Evolutionary conservation across 2,888 invertebrate genomes (phyloP).

Genomic region (Yponomeuta sedellus): DNA sequence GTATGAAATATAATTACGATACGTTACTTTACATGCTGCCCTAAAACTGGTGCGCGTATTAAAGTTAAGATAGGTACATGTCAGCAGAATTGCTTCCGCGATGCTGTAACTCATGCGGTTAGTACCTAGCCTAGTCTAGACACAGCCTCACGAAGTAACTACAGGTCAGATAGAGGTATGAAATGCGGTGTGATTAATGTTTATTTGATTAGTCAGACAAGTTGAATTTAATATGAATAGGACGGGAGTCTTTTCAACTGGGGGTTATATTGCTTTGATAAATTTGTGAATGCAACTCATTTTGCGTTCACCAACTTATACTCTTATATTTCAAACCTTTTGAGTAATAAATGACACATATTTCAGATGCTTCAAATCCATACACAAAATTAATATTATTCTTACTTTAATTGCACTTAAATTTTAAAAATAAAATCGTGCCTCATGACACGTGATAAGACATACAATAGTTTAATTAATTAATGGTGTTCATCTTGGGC

Average conservation of each 20-base stretch:
- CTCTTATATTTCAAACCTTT: neutral
- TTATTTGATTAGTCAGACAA: neutral
- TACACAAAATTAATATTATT: too few species aligned
- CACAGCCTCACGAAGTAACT: neutral
- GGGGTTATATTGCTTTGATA: neutral
- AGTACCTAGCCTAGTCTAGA: conserved; percentile 3
- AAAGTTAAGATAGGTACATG: conserved; percentile 5
- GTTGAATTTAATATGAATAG: neutral
- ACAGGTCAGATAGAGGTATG: neutral
- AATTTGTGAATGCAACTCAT: neutral
- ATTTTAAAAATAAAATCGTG: too few species aligned
- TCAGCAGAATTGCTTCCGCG: conserved; percentile 12
- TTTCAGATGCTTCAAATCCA: too few species aligned
- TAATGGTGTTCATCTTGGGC: too few species aligned
- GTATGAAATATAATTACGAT: conserved; percentile 8
- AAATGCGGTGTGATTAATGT: neutral
- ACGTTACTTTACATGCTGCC: conserved; percentile 5
- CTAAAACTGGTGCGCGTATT: conserved; percentile 12
- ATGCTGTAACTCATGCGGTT: conserved; percentile 17
- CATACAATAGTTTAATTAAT: too few species aligned
- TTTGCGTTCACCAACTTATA: neutral
- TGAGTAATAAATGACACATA: neutral
- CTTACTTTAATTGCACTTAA: too few species aligned
- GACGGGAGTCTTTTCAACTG: neutral
- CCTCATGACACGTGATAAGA: too few species aligned